A percentile compares a stretch with the other conserved stretches of the same genome.
phyloP scores from a whole-genome alignment of 92 coral and sea anemone species.

The Porites lobata region DNA sequence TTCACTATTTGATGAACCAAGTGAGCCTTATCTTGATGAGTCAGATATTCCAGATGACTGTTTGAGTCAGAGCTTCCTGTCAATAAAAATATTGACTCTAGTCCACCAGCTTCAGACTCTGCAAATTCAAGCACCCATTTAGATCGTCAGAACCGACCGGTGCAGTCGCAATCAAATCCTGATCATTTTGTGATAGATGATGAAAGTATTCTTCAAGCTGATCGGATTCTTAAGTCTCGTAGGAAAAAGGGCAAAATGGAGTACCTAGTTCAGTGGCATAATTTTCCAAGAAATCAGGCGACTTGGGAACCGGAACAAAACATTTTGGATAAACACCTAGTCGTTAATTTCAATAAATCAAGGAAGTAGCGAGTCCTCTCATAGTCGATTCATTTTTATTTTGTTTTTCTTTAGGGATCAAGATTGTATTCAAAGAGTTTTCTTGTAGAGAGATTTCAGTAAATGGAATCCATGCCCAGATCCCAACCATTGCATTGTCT shows the following conservation, averaged over 20 bases:
- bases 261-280: background rate
- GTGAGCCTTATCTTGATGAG: background rate
- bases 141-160: no score
- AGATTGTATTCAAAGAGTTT: background rate
- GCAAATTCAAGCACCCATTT: background rate
- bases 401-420: background rate
- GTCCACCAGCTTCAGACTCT: background rate
- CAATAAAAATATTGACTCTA: background rate
- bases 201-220: background rate
- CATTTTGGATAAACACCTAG: no score
- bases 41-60: conserved; percentile 29
- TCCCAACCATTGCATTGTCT: background rate
- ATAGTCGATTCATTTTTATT: background rate
- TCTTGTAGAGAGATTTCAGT: background rate
- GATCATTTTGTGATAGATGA: background rate
- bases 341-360: no score
- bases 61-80: background rate
- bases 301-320: background rate
- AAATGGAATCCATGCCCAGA: background rate
- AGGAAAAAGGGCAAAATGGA: background rate
- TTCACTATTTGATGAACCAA: background rate
- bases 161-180: background rate
- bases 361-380: no score
- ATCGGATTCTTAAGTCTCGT: conserved; percentile 5
- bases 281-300: background rate